Percentiles rank a stretch among this genome's conserved stretches.
Conservation (phyloP, 2,113 vertebrate species). For the Hydrolagus affinis region DNA sequence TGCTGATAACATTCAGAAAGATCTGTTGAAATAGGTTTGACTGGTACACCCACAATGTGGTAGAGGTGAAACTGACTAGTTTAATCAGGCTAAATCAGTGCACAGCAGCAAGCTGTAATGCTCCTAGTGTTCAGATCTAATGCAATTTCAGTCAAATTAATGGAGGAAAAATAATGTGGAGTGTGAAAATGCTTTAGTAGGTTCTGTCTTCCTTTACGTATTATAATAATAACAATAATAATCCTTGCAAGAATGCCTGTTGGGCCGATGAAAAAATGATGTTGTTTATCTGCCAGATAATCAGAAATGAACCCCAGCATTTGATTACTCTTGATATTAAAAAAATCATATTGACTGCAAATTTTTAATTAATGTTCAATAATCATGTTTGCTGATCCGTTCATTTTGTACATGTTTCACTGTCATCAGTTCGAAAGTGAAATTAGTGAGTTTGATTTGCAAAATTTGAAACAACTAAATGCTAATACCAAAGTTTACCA, state of each 20-base stretch:
- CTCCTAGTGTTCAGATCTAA: too few species aligned
- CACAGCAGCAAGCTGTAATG: neutral
- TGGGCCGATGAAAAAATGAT: neutral
- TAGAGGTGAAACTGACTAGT: neutral
- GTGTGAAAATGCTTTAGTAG: neutral
- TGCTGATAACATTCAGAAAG: neutral
- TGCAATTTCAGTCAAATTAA: neutral
- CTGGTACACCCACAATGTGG: neutral
- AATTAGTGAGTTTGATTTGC: too few species aligned
- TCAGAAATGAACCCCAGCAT: neutral
- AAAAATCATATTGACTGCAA: neutral
- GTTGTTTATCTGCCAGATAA: neutral
- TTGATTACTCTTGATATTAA: neutral
- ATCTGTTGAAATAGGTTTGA: constrained; percentile 20
- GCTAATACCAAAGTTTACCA: too few species aligned
- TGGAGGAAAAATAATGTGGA: neutral
- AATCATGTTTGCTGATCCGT: neutral
- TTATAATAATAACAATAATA: neutral
- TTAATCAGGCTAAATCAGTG: neutral
- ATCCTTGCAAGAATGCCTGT: neutral
- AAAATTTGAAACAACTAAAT: too few species aligned
- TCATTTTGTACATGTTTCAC: neutral
- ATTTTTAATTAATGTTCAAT: too few species aligned
- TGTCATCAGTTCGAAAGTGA: too few species aligned
- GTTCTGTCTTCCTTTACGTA: constrained; percentile 1